Conservation (phyloP, 2,113 vertebrate species). For the Ophthalmolycus amberensis region DNA sequence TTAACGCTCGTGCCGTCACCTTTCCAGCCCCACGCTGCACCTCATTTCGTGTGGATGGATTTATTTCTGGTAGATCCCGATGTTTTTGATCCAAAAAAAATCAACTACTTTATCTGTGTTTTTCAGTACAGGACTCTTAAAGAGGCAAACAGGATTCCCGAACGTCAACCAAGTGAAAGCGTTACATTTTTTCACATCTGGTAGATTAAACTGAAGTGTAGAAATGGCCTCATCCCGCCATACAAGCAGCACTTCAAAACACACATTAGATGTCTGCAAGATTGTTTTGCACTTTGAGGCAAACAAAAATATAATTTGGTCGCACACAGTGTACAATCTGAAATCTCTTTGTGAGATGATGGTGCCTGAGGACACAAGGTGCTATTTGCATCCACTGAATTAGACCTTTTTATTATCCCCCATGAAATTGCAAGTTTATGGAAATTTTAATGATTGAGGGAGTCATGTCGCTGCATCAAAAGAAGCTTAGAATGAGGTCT, state of each 20-base stretch:
- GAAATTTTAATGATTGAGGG: constrained; percentile 56
- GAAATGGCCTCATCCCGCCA: constrained; percentile 43
- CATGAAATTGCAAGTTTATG: constrained; percentile 57
- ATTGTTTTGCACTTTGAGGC: constrained; percentile 63
- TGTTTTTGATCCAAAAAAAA: constrained; percentile 24
- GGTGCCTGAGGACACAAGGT: constrained; percentile 50
- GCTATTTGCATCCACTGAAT: constrained; percentile 52
- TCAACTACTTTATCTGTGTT: neutral
- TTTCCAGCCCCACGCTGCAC: constrained; percentile 6
- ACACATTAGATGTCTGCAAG: constrained; percentile 43
- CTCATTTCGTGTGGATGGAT: constrained; percentile 31
- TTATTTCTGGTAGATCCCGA: neutral
- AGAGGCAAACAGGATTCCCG: constrained; percentile 28
- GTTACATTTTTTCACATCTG: constrained; percentile 49
- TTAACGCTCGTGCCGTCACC: constrained; percentile 10
- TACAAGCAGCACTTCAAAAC: constrained; percentile 36
- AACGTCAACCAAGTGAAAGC: constrained; percentile 27
- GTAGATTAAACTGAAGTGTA: constrained; percentile 33
- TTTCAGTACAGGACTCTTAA: neutral
- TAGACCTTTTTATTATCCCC: constrained; percentile 62
- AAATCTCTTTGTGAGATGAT: constrained; percentile 50
- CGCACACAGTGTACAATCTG: constrained; percentile 53
- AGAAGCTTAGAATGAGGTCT: constrained; percentile 34
- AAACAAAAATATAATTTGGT: constrained; percentile 70
- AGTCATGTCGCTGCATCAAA: constrained; percentile 41